Base-by-base conservation (phyloP, 2,113 vertebrate species). In the Toxotes jaculatrix region DNA sequence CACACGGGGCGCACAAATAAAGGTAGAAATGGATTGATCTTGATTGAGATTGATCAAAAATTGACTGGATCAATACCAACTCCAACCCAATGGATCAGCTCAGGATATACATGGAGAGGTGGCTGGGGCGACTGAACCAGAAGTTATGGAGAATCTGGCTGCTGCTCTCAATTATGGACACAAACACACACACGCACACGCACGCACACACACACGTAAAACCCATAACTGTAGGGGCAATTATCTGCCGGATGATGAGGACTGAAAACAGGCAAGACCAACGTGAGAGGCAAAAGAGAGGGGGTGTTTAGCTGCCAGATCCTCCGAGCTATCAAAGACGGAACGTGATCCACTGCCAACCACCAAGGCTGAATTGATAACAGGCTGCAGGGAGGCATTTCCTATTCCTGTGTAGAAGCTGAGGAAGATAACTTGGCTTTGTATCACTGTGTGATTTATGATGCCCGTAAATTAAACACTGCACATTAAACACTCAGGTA, bases 221-320 rank as follows among this genome's bases (percentile, higher is more conserved):
- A 47, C 47, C 79, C 84, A 78, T 81, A 84, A 86, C 86, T 78
- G 79, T 85, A 84, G 86, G 74, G 70, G 88, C 87, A 92, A 94
- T 93, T 92, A 92, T 89, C 75, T 77, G 21, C 89, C 92, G 93
- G 90, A 93, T 88, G 87, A 87, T 84, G 79, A 84, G 75, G 80
- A 83, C 34, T 74, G 89, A 91, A 91, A 91, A 63, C 74, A 91
- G 91, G 82, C 76, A 10, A 84, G 90, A 91, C 83, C 80, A 88
- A 85, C 89, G 89, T 72, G 80, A 60, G 78, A 76, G 51, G 85
- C 19, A 64, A 32, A 74, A 81, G 40, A 75, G 87, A 62, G 84
- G 86, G 67, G 55, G 73, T 36, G 82, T 83, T 65, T 62, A 45
- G 85, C 71, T 82, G 80, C 87, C 88, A 88, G 90, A 82, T 79